Evolutionary conservation across 1,140 invertebrate species (phyloP).

Genomic region (Lineus longissimus): DNA sequence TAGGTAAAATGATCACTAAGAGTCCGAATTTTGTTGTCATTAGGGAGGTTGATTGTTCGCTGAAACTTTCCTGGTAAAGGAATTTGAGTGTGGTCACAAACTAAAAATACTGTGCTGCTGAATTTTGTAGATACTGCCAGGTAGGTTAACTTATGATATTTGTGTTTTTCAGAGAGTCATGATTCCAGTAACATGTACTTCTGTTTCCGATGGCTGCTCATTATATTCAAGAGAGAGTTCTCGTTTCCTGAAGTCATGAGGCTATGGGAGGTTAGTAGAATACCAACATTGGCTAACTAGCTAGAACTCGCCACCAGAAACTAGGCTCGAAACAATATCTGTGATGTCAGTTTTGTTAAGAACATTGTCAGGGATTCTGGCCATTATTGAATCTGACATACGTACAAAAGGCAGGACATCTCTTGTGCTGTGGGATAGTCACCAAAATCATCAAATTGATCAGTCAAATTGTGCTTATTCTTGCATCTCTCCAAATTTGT

Average conservation of each 20-base stretch:
- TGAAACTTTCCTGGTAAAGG: no score
- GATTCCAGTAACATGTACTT: slow-evolving; percentile 98
- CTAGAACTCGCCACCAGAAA: background rate
- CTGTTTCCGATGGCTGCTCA: slow-evolving; percentile 82
- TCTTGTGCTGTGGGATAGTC: no score
- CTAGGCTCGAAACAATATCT: background rate
- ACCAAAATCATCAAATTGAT: no score
- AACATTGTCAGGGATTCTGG: no score
- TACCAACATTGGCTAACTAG: background rate
- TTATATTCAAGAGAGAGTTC: slow-evolving; percentile 65
- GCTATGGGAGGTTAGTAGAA: slow-evolving; percentile 58
- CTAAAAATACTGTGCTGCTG: no score
- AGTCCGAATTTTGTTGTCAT: background rate
- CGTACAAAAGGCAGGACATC: no score
- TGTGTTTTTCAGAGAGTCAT: slow-evolving; percentile 66
- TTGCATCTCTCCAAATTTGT: no score
- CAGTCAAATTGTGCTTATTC: no score
- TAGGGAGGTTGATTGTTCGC: background rate
- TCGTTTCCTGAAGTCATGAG: slow-evolving; percentile 58
- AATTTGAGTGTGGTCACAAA: no score
- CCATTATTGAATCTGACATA: no score
- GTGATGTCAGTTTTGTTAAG: background rate
- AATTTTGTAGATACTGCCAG: no score
- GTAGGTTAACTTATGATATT: background rate
- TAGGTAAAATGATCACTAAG: slow-evolving; percentile 24